These are phyloP conservation scores for Hemiscyllium ocellatum DNA, from an alignment of 2,113 vertebrate genomes.

Conservation along the genomic window DNA sequence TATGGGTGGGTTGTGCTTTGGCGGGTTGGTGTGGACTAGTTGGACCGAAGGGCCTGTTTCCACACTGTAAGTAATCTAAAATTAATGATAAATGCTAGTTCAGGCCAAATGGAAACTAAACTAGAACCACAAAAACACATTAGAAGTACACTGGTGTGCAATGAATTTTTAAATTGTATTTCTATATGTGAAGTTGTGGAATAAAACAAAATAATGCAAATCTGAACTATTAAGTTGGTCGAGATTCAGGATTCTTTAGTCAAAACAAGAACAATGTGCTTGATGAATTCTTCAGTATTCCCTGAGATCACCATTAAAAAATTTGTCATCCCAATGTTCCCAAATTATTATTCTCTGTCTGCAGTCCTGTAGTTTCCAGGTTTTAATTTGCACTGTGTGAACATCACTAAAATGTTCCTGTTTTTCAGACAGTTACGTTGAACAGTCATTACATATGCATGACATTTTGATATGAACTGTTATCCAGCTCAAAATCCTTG, in stretches of 20 bases:
- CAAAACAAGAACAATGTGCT: background rate
- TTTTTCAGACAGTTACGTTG: background rate
- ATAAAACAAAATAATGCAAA: background rate
- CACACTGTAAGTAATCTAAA: no score
- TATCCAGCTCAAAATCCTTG: background rate
- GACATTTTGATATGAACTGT: background rate
- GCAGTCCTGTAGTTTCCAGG: background rate
- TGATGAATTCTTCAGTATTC: background rate
- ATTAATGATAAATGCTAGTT: slow-evolving; percentile 52
- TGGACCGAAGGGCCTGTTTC: no score
- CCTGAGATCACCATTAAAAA: background rate
- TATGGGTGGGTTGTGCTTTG: no score
- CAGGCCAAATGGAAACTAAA: slow-evolving; percentile 57
- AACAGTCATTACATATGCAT: background rate
- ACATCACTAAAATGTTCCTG: background rate
- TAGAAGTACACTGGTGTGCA: slow-evolving; percentile 45
- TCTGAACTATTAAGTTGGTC: background rate
- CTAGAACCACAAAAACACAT: slow-evolving; percentile 53
- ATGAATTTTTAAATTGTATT: slow-evolving; percentile 44
- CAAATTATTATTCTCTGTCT: background rate
- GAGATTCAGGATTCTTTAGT: background rate
- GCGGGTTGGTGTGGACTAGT: no score
- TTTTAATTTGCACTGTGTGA: background rate
- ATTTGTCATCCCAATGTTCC: background rate
- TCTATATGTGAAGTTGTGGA: background rate